Evolutionary conservation across 2,797 vertebrate species (phyloP), one percentile per base, ranked within the genome.

Genomic region (Chromis chromis): DNA sequence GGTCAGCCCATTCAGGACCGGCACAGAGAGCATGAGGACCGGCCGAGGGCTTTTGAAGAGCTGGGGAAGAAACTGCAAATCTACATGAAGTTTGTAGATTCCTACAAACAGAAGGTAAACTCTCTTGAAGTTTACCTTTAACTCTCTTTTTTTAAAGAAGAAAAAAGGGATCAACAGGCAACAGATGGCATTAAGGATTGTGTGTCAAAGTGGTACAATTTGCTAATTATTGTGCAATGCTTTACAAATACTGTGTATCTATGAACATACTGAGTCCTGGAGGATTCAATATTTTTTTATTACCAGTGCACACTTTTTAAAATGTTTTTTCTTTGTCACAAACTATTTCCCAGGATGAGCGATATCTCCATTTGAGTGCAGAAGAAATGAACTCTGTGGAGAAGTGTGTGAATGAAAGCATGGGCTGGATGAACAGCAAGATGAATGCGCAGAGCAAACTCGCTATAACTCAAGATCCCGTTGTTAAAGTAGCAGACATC

Each of bases 391-490:
- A 92, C 66, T 90, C 90, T 24, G 96, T 97, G 78, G 97, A 98
- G 89, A 96, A 96, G 85, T 94, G 88, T 56, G 93, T 96, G 46
- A 95, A 46, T 66, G 96, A 97, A 68, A 92, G 92, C 79, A 97
- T 97, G 96, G 94, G 79, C 64, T 98, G 97, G 97, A 93, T 99
- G 93, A 98, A 97, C 82, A 93, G 91, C 89, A 96, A 94, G 91
- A 97, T 99, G 95, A 97, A 97, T 9, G 94, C 95, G 39, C 97
- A 99, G 85, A 96, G 95, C 85, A 97, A 97, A 90, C 89, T 97
- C 48, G 85, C 90, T 76, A 85, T 96, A 65, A 95, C 96, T 87
- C 96, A 97, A 90, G 96, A 98, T 74, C 96, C 97, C 31, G 79
- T 95, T 49, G 96, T 98, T 56, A 97, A 96, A 94, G 96, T 97